A percentile compares a stretch with the other conserved stretches of the same genome.
phyloP scores from a whole-genome alignment of 2,113 vertebrate genomes.

The Otus sunia region DNA sequence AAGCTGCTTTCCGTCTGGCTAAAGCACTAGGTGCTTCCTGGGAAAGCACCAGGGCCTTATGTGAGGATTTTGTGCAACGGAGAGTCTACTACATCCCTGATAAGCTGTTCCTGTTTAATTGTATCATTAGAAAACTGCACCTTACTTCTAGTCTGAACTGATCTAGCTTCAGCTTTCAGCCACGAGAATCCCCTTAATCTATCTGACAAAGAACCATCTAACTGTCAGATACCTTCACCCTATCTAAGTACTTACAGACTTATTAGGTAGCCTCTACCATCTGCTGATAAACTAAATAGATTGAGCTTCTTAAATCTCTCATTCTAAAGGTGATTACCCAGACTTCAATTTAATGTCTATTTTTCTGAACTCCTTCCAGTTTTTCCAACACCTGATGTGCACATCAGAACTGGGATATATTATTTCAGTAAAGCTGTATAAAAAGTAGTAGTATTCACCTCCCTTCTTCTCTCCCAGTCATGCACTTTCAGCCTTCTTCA shows the following conservation, averaged over 20 bases:
- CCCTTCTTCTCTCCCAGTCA: neutral
- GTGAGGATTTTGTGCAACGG: neutral
- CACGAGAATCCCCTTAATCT: conserved; percentile 45
- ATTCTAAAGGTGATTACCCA: conserved; percentile 52
- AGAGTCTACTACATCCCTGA: neutral
- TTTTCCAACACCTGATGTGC: neutral
- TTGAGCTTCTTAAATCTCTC: conserved; percentile 56
- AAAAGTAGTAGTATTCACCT: neutral
- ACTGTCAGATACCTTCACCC: conserved; percentile 19
- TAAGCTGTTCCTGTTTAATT: conserved; percentile 22
- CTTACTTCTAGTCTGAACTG: conserved; percentile 37
- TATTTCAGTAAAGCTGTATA: neutral
- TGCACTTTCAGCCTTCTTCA: neutral
- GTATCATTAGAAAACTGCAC: conserved; percentile 13
- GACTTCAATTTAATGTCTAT: conserved; percentile 14
- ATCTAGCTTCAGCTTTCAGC: conserved; percentile 40
- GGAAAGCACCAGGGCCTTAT: neutral
- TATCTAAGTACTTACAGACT: conserved; percentile 22
- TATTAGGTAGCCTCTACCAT: conserved; percentile 38
- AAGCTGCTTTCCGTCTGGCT: neutral
- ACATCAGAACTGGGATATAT: neutral
- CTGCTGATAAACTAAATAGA: conserved; percentile 65
- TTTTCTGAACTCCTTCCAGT: conserved; percentile 21
- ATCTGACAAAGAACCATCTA: conserved; percentile 40
- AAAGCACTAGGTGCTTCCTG: neutral